phyloP scores from a whole-genome alignment of 2,113 vertebrate genomes.

The Tachysurus fulvidraco region DNA sequence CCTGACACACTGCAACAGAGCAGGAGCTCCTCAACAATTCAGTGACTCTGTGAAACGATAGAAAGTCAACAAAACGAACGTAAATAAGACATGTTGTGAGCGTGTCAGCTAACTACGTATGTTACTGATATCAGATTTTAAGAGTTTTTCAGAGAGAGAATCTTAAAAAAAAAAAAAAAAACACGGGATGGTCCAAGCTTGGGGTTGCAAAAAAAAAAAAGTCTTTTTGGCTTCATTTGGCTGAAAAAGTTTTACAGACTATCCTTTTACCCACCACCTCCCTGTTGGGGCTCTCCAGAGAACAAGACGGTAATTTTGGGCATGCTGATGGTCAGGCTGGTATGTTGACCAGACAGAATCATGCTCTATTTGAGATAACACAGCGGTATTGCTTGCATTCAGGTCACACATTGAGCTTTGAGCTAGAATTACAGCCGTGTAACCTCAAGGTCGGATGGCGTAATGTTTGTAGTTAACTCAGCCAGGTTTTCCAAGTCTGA shows the following conservation, averaged over 20 bases:
- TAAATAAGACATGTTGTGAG: background rate
- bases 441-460: background rate
- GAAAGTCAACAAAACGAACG: background rate
- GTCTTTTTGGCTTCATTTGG: background rate
- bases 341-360: constrained; percentile 25
- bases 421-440: background rate
- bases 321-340: constrained; percentile 60
- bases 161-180: background rate
- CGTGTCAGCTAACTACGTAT: background rate
- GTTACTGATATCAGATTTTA: background rate
- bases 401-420: background rate
- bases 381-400: background rate
- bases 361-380: background rate
- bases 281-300: constrained; percentile 46
- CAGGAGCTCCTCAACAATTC: background rate
- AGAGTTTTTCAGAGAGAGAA: background rate
- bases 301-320: constrained; percentile 75
- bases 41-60: background rate
- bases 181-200: background rate
- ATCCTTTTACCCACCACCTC: too few relatives aligned
- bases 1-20: background rate
- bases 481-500: background rate
- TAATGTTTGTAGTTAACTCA: background rate
- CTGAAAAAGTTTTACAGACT: background rate
- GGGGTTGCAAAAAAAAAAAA: background rate